A percentile compares a stretch with the other conserved stretches of the same genome.
phyloP scores from a whole-genome alignment of 2,113 vertebrate species.

The Anolis carolinensis region DNA sequence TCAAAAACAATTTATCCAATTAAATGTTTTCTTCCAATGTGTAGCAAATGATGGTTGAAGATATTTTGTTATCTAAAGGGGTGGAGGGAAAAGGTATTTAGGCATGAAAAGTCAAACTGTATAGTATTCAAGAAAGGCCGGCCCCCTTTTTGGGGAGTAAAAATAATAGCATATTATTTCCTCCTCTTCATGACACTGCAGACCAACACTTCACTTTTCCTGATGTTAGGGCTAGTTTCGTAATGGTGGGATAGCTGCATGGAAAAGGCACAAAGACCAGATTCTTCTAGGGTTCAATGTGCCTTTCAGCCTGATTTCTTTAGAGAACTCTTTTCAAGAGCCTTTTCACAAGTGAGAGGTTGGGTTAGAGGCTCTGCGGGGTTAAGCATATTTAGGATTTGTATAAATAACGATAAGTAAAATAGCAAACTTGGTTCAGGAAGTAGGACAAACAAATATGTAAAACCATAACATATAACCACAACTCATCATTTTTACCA shows the following conservation, averaged over 20 bases:
- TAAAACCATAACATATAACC: background rate
- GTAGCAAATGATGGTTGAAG: background rate
- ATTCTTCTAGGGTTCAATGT: background rate
- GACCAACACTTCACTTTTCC: background rate
- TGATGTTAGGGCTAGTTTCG: background rate
- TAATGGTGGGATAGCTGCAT: background rate
- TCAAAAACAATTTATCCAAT: too few species aligned
- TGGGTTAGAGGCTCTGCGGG: background rate
- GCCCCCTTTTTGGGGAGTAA: background rate
- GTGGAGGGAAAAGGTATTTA: background rate
- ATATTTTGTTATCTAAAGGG: background rate
- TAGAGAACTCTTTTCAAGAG: background rate
- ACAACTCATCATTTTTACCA: slow-evolving; percentile 1
- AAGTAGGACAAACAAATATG: background rate
- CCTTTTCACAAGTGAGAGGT: background rate
- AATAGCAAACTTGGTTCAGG: background rate
- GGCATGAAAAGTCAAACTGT: background rate
- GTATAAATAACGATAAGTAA: background rate
- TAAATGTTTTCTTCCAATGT: background rate
- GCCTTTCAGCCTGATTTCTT: background rate
- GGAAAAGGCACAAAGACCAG: background rate
- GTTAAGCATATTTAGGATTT: background rate
- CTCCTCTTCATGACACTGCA: too few species aligned
- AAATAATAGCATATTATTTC: background rate
- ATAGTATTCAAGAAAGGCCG: background rate